Evolutionary conservation across 2,888 invertebrate species (phyloP).

Genomic region (Drosophila stalkeri): DNA sequence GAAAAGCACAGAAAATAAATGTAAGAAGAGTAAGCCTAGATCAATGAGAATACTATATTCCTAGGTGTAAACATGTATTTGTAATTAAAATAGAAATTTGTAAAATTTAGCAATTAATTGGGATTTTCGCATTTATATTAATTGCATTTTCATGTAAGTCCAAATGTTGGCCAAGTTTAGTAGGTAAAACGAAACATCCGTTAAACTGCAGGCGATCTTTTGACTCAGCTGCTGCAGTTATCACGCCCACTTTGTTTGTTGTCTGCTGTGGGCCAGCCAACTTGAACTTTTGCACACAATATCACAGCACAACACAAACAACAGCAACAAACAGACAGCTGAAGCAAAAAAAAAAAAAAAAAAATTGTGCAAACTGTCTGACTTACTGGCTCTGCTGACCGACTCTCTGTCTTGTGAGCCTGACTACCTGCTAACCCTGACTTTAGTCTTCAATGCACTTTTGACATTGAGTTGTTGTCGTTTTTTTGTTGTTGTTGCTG

Average conservation of each 20-base stretch:
- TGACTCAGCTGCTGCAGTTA: constrained; percentile 38
- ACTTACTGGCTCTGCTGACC: constrained; percentile 43
- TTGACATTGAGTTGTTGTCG: constrained; percentile 74
- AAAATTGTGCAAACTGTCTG: constrained; percentile 45
- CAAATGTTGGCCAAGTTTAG: constrained; percentile 29
- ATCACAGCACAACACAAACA: constrained; percentile 42
- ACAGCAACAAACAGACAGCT: constrained; percentile 27
- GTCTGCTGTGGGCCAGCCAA: constrained; percentile 41
- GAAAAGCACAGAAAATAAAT: not conserved
- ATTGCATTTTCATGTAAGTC: constrained; percentile 35
- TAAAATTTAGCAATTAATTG: not conserved
- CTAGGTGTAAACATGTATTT: not conserved
- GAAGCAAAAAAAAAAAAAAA: constrained; percentile 31
- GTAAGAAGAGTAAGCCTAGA: no score
- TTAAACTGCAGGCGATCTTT: constrained; percentile 43
- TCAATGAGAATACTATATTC: not conserved
- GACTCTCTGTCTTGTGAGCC: constrained; percentile 26
- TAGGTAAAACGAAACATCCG: constrained; percentile 22
- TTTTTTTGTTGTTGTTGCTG: constrained; percentile 28
- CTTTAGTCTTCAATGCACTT: constrained; percentile 78
- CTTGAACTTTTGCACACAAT: constrained; percentile 58
- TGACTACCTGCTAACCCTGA: constrained; percentile 69
- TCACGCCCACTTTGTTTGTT: constrained; percentile 55
- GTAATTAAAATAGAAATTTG: constrained; percentile 1
- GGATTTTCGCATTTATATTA: constrained; percentile 7